Evolutionary conservation across 2,797 vertebrate species (phyloP).

Genomic region (Coendou prehensilis): DNA sequence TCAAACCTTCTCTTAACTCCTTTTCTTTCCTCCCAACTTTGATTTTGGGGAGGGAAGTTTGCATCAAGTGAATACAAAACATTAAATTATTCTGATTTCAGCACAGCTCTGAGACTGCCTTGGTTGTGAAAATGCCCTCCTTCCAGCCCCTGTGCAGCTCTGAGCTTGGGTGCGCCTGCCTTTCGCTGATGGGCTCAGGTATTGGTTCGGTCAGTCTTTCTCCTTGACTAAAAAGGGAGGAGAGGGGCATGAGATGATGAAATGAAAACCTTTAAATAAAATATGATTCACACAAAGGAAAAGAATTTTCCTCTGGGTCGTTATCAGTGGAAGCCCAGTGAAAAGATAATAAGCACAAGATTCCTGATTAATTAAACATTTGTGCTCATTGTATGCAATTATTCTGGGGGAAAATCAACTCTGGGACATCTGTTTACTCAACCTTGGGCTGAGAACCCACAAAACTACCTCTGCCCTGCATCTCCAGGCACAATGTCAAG

Average conservation of each 20-base stretch:
- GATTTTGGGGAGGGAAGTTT: slow-evolving; percentile 83
- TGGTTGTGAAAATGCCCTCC: background rate
- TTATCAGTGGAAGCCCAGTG: slow-evolving; percentile 88
- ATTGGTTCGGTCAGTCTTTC: slow-evolving; percentile 45
- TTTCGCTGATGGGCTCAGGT: slow-evolving; percentile 63
- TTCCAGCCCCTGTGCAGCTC: background rate
- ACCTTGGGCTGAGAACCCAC: slow-evolving; percentile 62
- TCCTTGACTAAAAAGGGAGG: slow-evolving; percentile 56
- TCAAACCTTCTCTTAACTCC: slow-evolving; percentile 70
- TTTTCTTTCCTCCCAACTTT: slow-evolving; percentile 73
- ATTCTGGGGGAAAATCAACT: slow-evolving; percentile 85
- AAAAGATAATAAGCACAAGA: slow-evolving; percentile 89
- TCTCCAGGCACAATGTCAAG: slow-evolving; percentile 73
- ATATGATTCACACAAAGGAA: slow-evolving; percentile 88
- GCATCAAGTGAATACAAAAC: slow-evolving; percentile 77
- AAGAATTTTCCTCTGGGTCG: slow-evolving; percentile 90
- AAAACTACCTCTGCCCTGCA: background rate
- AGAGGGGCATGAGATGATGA: slow-evolving; percentile 75
- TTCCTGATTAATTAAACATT: slow-evolving; percentile 91
- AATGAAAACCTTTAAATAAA: slow-evolving; percentile 89
- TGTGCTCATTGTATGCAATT: slow-evolving; percentile 87
- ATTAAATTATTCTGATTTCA: slow-evolving; percentile 83
- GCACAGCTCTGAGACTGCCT: background rate
- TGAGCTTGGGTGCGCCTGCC: background rate
- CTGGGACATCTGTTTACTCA: slow-evolving; percentile 87